Evolutionary conservation across 1,140 invertebrate genomes (phyloP).

Genomic region (Zaprionus ornatus): DNA sequence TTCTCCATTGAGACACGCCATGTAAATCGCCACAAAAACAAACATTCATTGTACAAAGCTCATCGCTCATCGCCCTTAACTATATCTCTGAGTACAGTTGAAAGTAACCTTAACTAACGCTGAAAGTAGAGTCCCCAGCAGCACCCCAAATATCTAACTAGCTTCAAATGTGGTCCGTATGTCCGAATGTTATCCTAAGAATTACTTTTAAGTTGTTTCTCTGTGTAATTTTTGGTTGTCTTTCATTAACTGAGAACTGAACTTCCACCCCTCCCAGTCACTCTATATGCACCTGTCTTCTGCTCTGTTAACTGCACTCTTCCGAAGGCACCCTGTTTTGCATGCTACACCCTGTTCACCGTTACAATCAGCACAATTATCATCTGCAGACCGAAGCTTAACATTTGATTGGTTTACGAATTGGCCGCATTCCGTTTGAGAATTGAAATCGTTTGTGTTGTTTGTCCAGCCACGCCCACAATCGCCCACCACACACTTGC

Average conservation of each 20-base stretch:
- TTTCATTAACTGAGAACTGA: neutral
- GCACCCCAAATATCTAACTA: neutral
- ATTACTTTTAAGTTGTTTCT: neutral
- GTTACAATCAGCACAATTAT: conserved; percentile 1
- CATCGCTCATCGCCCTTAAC: conserved; percentile 48
- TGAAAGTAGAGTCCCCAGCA: neutral
- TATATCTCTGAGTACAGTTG: neutral
- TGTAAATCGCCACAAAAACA: conserved; percentile 31
- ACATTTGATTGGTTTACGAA: conserved; percentile 10
- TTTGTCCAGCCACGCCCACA: conserved; percentile 31
- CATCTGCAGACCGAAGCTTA: conserved; percentile 5
- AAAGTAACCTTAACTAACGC: neutral
- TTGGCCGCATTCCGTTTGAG: conserved; percentile 21
- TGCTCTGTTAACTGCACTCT: conserved; percentile 35
- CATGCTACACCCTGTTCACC: conserved; percentile 43
- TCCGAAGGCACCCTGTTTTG: conserved; percentile 51
- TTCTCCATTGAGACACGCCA: conserved; percentile 41
- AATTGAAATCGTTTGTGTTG: conserved; percentile 13
- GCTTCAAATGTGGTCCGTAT: conserved; percentile 5
- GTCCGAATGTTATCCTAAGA: neutral
- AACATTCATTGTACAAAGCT: conserved; percentile 70
- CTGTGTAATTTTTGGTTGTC: neutral
- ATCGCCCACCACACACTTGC: conserved; percentile 20
- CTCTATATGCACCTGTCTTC: neutral
- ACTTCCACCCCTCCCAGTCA: neutral